Evolutionary conservation across 2,888 invertebrate genomes (phyloP).

Genomic region (Uloborus plumipes): DNA sequence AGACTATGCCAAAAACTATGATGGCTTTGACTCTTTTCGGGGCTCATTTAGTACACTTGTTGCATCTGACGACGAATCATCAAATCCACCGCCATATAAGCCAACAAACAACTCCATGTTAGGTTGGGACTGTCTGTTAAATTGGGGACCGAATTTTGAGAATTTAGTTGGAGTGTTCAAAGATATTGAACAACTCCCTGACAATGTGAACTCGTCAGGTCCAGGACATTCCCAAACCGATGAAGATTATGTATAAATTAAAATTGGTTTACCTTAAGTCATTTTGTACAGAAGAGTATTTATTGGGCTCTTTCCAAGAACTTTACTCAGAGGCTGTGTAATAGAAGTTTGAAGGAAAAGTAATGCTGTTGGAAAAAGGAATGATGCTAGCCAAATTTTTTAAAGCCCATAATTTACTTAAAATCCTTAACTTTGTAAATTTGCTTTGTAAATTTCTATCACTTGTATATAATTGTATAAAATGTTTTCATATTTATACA

Average conservation of each 20-base stretch:
- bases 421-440: no score
- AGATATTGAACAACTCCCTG: conserved; percentile 94
- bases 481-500: no score
- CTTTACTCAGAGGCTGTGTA: no score
- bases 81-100: conserved; percentile 85
- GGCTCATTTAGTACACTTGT: conserved; percentile 94
- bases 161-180: conserved; percentile 95
- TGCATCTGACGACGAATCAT: conserved; percentile 92
- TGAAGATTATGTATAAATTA: conserved; percentile 59
- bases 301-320: background rate
- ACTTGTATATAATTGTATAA: no score
- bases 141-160: conserved; percentile 97
- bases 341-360: no score
- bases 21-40: conserved; percentile 93
- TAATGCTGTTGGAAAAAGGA: no score
- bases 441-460: no score
- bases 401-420: no score
- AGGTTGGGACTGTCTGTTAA: conserved; percentile 93
- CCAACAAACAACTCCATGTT: conserved; percentile 82
- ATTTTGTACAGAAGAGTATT: conserved; percentile 55
- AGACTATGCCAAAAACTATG: conserved; percentile 76
- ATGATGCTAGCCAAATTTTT: no score
- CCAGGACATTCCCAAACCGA: conserved; percentile 61
- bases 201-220: conserved; percentile 71
- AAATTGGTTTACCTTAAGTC: conserved; percentile 35